phyloP scores from a whole-genome alignment of 2,113 vertebrate species.

The Triplophysa rosa region DNA sequence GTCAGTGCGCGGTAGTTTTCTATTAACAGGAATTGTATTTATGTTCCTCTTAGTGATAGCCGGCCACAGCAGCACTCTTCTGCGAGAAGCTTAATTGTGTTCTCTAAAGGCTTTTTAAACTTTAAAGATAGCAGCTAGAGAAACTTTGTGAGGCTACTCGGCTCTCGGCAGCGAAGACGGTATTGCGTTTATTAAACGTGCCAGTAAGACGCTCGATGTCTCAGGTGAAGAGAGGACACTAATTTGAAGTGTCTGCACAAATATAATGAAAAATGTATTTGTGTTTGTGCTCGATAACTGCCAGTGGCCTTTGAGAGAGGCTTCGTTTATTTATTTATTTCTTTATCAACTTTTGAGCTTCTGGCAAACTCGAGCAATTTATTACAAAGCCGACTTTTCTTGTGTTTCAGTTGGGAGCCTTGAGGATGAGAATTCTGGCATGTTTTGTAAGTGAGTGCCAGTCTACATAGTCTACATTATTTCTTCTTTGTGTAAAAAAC shows the following conservation, averaged over 20 bases:
- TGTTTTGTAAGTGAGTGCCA: constrained; percentile 46
- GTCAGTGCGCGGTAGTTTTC: background rate
- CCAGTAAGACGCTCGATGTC: background rate
- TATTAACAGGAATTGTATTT: background rate
- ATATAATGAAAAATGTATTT: constrained; percentile 46
- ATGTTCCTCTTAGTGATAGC: background rate
- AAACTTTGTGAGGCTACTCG: background rate
- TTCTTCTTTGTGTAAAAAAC: background rate
- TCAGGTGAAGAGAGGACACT: background rate
- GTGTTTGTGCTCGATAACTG: constrained; percentile 42
- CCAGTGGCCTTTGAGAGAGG: constrained; percentile 38
- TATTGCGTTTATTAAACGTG: background rate
- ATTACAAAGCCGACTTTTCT: constrained; percentile 60
- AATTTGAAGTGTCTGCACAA: constrained; percentile 35
- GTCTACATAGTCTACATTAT: constrained; percentile 37
- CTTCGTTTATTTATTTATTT: constrained; percentile 19
- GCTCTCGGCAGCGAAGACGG: background rate
- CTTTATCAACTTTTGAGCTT: constrained; percentile 32
- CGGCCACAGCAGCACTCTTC: background rate
- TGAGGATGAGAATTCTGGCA: constrained; percentile 38
- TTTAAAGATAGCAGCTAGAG: background rate
- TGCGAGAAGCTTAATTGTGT: background rate
- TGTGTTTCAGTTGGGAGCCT: constrained; percentile 46
- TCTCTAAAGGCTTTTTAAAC: background rate
- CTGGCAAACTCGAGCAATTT: constrained; percentile 53